Evolutionary conservation across 2,888 invertebrate species (phyloP).

Genomic region (Cepaea hortensis): DNA sequence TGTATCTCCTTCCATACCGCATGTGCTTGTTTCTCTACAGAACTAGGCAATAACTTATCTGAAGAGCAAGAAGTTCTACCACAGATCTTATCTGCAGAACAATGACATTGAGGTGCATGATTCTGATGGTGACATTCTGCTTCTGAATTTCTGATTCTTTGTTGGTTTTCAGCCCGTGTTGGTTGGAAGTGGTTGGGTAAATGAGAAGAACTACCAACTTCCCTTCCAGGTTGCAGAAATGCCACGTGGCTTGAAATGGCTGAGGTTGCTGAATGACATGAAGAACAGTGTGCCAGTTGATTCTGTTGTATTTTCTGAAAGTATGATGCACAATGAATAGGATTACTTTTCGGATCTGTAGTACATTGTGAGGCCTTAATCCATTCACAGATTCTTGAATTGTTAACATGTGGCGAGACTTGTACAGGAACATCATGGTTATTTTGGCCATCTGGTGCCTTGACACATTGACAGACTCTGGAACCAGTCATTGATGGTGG

Average conservation of each 20-base stretch:
- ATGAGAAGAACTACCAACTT: background rate
- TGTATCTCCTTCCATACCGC: conserved; percentile 14
- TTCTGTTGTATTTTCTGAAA: background rate
- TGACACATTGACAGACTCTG: no score
- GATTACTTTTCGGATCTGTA: background rate
- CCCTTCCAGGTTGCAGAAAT: background rate
- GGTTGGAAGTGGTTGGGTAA: background rate
- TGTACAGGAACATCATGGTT: no score
- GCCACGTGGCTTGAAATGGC: background rate
- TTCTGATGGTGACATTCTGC: background rate
- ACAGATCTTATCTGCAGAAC: background rate
- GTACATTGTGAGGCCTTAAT: background rate
- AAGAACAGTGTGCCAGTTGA: no score
- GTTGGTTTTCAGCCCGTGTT: background rate
- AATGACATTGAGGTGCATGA: background rate
- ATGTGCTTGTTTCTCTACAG: background rate
- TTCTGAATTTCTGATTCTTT: background rate
- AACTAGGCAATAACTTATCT: background rate
- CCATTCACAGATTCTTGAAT: conserved; percentile 23
- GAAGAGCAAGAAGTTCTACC: background rate
- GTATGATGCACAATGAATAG: background rate
- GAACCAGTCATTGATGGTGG: no score
- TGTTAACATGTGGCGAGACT: no score
- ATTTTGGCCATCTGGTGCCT: no score
- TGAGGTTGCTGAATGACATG: no score